Conservation (phyloP, 2,113 vertebrate species). For the Pao palembangensis region DNA sequence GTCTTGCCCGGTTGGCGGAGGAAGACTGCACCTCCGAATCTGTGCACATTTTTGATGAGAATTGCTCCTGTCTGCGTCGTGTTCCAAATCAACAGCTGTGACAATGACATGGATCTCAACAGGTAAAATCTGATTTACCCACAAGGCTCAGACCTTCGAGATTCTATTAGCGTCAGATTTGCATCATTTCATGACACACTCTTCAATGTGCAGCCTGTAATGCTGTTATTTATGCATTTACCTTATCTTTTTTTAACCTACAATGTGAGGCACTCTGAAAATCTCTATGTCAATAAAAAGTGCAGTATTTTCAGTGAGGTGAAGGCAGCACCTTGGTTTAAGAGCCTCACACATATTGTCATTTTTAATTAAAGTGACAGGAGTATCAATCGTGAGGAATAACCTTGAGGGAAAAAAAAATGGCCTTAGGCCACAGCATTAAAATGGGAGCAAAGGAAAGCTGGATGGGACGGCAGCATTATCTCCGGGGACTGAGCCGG, state of each 20-base stretch:
- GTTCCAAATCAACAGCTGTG: neutral
- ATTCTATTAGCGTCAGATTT: neutral
- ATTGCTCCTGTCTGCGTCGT: neutral
- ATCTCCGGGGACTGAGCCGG: slow-evolving; percentile 12
- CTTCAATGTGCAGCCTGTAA: neutral
- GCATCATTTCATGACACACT: neutral
- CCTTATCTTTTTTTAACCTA: neutral
- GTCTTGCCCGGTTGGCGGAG: neutral
- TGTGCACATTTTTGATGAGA: neutral
- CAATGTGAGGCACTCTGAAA: neutral
- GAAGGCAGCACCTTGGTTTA: neutral
- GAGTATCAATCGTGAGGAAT: slow-evolving; percentile 11
- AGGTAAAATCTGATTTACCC: neutral
- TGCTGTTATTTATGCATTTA: neutral
- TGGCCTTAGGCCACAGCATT: slow-evolving; percentile 2
- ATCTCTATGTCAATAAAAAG: neutral
- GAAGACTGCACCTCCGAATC: neutral
- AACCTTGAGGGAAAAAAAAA: slow-evolving; percentile 20
- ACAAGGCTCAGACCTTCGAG: neutral
- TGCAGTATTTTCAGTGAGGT: too few relatives aligned
- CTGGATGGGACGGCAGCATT: slow-evolving; percentile 8
- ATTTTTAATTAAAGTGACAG: slow-evolving; percentile 28
- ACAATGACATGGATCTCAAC: neutral
- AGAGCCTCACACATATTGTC: slow-evolving; percentile 20
- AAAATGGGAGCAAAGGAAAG: slow-evolving; percentile 14